Percentiles rank a stretch among this genome's conserved stretches.
Evolutionary conservation across 1,140 invertebrate species (phyloP).

Genomic region (Nephila pilipes): DNA sequence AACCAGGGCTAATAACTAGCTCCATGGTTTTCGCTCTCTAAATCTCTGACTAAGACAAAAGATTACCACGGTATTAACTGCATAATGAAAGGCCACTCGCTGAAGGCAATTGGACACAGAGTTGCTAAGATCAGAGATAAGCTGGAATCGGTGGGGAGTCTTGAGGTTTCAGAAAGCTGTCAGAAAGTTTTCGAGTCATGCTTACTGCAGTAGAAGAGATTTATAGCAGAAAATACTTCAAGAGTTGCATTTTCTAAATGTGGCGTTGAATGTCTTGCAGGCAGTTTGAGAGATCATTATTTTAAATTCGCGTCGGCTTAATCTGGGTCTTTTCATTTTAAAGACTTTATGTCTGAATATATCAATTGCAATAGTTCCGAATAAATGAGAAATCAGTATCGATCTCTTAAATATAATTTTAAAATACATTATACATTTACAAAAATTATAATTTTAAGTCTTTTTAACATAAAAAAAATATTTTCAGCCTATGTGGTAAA

Average conservation of each 20-base stretch:
- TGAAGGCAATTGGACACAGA: conserved; percentile 19
- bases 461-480: no score
- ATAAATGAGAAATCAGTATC: no score
- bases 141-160: neutral
- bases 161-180: neutral
- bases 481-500: no score
- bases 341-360: no score
- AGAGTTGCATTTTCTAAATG: no score
- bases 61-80: conserved; percentile 13
- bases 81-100: neutral
- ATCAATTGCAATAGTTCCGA: no score
- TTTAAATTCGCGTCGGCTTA: neutral
- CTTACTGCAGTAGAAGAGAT: conserved; percentile 9
- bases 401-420: no score
- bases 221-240: neutral
- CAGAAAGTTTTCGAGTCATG: neutral
- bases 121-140: conserved; percentile 2
- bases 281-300: neutral
- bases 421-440: no score
- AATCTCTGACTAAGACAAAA: conserved; percentile 31
- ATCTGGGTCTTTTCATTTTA: no score
- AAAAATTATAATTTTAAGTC: no score
- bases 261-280: no score
- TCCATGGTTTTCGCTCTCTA: neutral
- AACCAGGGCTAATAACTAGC: neutral